A percentile compares a stretch with the other conserved stretches of the same genome.
phyloP scores from a whole-genome alignment of 2,113 vertebrate species.

The Todiramphus saurophagus region DNA sequence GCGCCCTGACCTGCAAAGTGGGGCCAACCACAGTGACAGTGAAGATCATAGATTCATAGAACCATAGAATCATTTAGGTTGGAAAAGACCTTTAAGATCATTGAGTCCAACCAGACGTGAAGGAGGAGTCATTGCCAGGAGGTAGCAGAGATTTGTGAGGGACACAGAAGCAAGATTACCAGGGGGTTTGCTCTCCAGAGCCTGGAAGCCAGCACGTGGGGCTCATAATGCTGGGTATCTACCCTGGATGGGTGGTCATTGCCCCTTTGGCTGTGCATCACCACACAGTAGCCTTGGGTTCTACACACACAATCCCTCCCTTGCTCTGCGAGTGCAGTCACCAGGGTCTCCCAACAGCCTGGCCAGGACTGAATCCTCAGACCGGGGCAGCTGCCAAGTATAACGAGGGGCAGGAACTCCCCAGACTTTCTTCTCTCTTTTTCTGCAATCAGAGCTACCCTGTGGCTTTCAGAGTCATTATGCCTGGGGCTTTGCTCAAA shows the following conservation, averaged over 20 bases:
- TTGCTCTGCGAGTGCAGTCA: neutral
- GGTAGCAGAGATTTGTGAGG: neutral
- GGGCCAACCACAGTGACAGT: neutral
- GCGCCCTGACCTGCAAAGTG: neutral
- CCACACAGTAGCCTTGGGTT: neutral
- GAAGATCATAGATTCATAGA: neutral
- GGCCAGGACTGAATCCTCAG: neutral
- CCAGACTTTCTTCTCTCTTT: neutral
- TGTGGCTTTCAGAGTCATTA: neutral
- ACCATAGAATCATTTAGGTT: too few species aligned
- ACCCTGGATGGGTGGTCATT: neutral
- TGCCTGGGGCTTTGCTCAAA: neutral
- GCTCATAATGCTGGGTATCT: neutral
- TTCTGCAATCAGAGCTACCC: neutral
- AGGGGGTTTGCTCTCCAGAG: neutral
- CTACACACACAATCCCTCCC: neutral
- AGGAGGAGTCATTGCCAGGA: neutral
- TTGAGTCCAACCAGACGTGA: too few species aligned
- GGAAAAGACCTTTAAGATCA: too few species aligned
- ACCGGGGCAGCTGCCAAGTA: neutral
- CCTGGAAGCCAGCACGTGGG: neutral
- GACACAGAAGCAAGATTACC: neutral
- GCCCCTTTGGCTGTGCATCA: neutral
- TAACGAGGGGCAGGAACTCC: neutral
- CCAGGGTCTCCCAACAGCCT: neutral